Base-by-base conservation (phyloP, 30 jellyfish, hydroid and myxozoan species). In the Aurelia aurita region DNA sequence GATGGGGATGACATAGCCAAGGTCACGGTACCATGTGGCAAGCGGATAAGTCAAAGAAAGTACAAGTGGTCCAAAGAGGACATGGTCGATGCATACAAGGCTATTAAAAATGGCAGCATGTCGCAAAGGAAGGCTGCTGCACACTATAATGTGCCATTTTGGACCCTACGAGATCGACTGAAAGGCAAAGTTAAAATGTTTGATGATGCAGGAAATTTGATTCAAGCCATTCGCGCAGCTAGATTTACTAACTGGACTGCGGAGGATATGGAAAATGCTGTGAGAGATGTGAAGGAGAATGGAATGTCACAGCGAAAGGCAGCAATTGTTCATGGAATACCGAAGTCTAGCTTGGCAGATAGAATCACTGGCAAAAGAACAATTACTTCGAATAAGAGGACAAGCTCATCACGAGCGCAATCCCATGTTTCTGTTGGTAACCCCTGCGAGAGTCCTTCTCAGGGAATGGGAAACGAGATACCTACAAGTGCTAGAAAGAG, bases 211-310 rank as follows among this genome's bases (percentile, higher is more conserved):
- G 67, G 67, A 14, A 55, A 19, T n/a, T 39, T 39, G 51, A 39
- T 39, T 39, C 15, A 39, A 39, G 51, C 51, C 51, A 9, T 39
- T 39, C 51, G 51, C 51, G 7, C 15, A 6, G 51, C 9, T 39
- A 6, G 51, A 3, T 39, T 4, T 39, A 16, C 27, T 70, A 35
- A 27, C 5, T 70, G 85, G 85, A 26, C 22, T 7, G 85, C 16
- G 28, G 57, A 72, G 25, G 72, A 46, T 46, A 72, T 51, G 72
- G 18, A 16, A 11, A 28, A 27, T 72, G 84, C 71, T 27, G 6
- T 47, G 3, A 26, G 15, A 12, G 66, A 32, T 13, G 72, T 72
- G 12, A 32, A 47, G 1, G 27, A 25, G 58, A 72, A 16, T 15
- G 35, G 23, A 5, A 25, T 53, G 58, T 51, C 85, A 19, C 21